Conservation (phyloP, 64 coral and sea anemone genomes). For the Montipora capricornis region DNA sequence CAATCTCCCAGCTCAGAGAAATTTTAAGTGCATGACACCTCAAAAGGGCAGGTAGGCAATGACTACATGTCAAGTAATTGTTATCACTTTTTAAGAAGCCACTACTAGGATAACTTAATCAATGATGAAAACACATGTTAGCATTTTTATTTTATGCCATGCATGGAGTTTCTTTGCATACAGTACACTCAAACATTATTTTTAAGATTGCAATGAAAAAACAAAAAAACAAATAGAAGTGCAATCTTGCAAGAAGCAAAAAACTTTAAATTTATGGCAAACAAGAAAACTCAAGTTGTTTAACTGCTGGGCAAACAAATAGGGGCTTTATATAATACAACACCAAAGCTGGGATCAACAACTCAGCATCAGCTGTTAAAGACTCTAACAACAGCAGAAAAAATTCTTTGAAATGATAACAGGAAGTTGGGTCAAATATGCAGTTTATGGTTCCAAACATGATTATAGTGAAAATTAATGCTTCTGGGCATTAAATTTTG, state of each 20-base stretch:
- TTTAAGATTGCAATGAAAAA: too few species aligned
- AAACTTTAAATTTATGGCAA: too few species aligned
- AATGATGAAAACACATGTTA: too few species aligned
- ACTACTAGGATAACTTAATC: too few species aligned
- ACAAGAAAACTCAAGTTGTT: background rate
- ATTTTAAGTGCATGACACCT: background rate
- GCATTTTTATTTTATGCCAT: too few species aligned
- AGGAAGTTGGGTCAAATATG: constrained; percentile 35
- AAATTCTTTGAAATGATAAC: constrained; percentile 47
- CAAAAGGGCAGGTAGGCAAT: too few species aligned
- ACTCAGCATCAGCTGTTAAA: background rate
- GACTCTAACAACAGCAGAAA: background rate
- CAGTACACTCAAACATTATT: too few species aligned
- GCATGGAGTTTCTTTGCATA: too few species aligned
- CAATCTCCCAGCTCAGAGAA: background rate
- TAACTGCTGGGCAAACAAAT: background rate
- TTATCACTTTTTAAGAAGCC: background rate
- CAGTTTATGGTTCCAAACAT: background rate
- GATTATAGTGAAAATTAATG: background rate
- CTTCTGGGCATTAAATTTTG: background rate
- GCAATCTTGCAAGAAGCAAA: too few species aligned
- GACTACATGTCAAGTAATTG: background rate
- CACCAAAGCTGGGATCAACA: background rate
- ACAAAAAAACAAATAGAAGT: too few species aligned
- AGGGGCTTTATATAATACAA: background rate